A percentile compares a stretch with the other conserved stretches of the same genome.
Conservation (phyloP, 92 coral and sea anemone species). For the Zoanthus sociatus region DNA sequence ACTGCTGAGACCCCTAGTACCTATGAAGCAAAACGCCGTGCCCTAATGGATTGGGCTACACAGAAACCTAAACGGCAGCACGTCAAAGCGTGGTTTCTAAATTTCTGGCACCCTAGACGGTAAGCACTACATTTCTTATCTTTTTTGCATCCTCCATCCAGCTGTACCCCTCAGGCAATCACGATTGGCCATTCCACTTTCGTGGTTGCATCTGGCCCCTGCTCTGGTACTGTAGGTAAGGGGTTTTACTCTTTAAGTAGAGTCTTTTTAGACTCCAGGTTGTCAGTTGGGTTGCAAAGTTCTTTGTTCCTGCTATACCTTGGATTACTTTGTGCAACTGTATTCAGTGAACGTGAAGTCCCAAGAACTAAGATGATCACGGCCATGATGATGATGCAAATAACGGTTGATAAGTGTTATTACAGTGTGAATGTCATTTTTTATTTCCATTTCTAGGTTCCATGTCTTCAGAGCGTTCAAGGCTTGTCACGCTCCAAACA, state of each 20-base stretch:
- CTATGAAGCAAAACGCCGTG: slow-evolving; percentile 52
- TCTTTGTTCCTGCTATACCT: slow-evolving; percentile 6
- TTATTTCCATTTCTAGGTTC: slow-evolving; percentile 23
- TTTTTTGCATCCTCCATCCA: slow-evolving; percentile 9
- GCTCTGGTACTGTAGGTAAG: slow-evolving; percentile 11
- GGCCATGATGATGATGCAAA: background rate
- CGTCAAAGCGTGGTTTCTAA: slow-evolving; percentile 16
- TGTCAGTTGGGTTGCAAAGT: slow-evolving; percentile 13
- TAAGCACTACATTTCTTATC: slow-evolving; percentile 7
- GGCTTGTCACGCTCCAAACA: slow-evolving; percentile 32
- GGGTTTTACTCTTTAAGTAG: slow-evolving; percentile 5
- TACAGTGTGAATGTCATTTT: slow-evolving; percentile 10
- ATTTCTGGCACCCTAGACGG: slow-evolving; percentile 39
- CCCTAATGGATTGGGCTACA: slow-evolving; percentile 43
- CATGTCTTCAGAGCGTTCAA: slow-evolving; percentile 30
- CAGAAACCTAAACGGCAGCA: slow-evolving; percentile 12
- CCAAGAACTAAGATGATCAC: slow-evolving; percentile 9
- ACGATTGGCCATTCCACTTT: slow-evolving; percentile 9
- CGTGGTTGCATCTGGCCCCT: slow-evolving; percentile 1
- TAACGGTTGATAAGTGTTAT: background rate
- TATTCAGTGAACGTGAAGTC: slow-evolving; percentile 1
- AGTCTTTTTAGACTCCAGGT: slow-evolving; percentile 8
- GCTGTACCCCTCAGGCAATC: slow-evolving; percentile 16
- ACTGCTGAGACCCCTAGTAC: slow-evolving; percentile 31
- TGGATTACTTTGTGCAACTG: slow-evolving; percentile 9